A percentile compares a stretch with the other conserved stretches of the same genome.
Conservation (phyloP, 2,888 invertebrate species). For the Athetis lepigone region DNA sequence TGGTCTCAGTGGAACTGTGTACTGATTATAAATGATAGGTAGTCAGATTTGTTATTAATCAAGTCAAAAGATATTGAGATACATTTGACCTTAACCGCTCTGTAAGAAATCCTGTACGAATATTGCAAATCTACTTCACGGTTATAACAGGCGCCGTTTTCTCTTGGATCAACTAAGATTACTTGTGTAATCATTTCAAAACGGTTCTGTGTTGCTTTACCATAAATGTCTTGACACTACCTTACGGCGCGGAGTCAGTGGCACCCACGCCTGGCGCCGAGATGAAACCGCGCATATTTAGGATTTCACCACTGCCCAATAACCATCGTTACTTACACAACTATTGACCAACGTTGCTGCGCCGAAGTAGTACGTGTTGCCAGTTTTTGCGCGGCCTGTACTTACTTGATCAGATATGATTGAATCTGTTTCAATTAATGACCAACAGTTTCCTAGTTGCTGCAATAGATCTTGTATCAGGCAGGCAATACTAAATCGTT, state of each 20-base stretch:
- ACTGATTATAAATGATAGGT: conserved; percentile 12
- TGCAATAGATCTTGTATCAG: conserved; percentile 52
- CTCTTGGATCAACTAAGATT: conserved; percentile 34
- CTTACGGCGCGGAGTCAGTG: conserved; percentile 65
- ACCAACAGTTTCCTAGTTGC: conserved; percentile 63
- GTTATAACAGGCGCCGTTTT: conserved; percentile 25
- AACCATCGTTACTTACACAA: conserved; percentile 80
- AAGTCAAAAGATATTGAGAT: conserved; percentile 16
- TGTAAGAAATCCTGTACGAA: conserved; percentile 23
- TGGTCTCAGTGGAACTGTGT: background rate
- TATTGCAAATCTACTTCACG: conserved; percentile 1
- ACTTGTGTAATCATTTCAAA: conserved; percentile 56
- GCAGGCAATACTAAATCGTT: conserved; percentile 23
- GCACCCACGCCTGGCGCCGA: conserved; percentile 67
- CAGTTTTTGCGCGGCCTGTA: conserved; percentile 64
- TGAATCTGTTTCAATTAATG: conserved; percentile 64
- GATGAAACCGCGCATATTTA: conserved; percentile 69
- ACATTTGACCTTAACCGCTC: conserved; percentile 10
- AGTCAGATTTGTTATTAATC: conserved; percentile 24
- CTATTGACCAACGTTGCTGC: conserved; percentile 71
- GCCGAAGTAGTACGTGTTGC: conserved; percentile 70
- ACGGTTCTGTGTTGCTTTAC: conserved; percentile 53
- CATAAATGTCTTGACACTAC: conserved; percentile 56
- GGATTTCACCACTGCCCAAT: conserved; percentile 75
- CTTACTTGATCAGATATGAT: conserved; percentile 61